A percentile compares a stretch with the other conserved stretches of the same genome.
phyloP scores from a whole-genome alignment of 2,797 vertebrate genomes.

The Acanthiza pusilla region DNA sequence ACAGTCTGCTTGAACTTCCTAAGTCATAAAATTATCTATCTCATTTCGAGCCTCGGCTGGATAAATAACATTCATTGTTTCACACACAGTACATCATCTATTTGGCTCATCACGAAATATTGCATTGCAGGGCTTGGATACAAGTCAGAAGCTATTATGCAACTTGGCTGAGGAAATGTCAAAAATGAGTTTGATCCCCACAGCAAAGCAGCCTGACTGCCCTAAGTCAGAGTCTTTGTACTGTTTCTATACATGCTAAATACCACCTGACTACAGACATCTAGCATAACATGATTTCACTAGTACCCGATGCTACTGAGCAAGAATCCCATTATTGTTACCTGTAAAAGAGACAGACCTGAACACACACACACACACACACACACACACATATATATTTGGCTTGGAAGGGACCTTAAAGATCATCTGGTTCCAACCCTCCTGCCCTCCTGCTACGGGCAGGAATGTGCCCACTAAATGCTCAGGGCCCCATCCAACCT shows the following conservation, averaged over 20 bases:
- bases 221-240: background rate
- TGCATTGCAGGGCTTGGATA: background rate
- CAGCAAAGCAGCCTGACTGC: background rate
- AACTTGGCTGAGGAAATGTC: background rate
- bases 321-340: background rate
- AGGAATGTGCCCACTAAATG: background rate
- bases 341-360: background rate
- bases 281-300: background rate
- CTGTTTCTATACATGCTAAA: background rate
- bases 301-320: background rate
- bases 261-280: background rate
- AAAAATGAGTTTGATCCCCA: background rate
- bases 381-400: accelerated
- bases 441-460: too few species aligned
- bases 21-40: background rate
- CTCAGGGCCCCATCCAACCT: background rate
- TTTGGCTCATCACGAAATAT: constrained; percentile 1
- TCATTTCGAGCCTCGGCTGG: background rate
- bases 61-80: background rate
- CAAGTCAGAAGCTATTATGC: background rate
- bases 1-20: background rate
- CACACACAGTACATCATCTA: background rate
- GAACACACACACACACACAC: accelerated
- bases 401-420: background rate
- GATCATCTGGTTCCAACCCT: background rate